Conservation (phyloP, 2,888 invertebrate genomes). For the Meiosimyza platycephala region DNA sequence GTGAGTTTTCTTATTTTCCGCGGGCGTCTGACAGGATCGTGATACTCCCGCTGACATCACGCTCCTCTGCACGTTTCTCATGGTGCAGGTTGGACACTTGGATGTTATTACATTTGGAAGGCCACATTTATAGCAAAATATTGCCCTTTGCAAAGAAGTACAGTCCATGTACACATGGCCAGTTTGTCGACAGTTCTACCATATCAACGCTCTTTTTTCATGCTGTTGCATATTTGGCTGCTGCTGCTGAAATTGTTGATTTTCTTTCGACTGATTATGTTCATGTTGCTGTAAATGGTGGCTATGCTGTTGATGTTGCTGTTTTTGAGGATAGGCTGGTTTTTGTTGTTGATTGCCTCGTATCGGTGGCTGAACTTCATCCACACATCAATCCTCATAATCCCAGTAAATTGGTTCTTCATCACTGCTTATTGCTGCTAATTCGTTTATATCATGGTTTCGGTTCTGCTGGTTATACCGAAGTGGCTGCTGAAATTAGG, state of each 20-base stretch:
- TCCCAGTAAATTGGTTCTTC: not conserved
- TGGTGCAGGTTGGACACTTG: slow-evolving; percentile 13
- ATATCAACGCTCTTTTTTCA: not conserved
- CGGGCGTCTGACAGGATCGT: not conserved
- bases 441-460: too few species aligned
- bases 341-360: too few species aligned
- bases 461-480: too few species aligned
- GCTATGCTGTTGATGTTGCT: too few species aligned
- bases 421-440: not conserved
- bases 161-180: slow-evolving; percentile 12
- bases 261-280: too few species aligned
- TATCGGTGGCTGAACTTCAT: not conserved
- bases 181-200: slow-evolving; percentile 6
- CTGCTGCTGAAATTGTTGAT: too few species aligned
- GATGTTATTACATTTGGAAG: not conserved
- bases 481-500: too few species aligned
- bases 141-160: not conserved
- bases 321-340: not conserved
- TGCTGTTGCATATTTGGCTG: too few species aligned
- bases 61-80: slow-evolving; percentile 5
- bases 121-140: slow-evolving; percentile 18
- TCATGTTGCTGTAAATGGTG: too few species aligned
- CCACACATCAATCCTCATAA: not conserved
- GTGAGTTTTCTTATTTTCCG: not conserved
- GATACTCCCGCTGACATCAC: not conserved